These are phyloP conservation scores for Uropetala carovei DNA, from an alignment of 2,888 invertebrate genomes.

Conservation along the genomic window DNA sequence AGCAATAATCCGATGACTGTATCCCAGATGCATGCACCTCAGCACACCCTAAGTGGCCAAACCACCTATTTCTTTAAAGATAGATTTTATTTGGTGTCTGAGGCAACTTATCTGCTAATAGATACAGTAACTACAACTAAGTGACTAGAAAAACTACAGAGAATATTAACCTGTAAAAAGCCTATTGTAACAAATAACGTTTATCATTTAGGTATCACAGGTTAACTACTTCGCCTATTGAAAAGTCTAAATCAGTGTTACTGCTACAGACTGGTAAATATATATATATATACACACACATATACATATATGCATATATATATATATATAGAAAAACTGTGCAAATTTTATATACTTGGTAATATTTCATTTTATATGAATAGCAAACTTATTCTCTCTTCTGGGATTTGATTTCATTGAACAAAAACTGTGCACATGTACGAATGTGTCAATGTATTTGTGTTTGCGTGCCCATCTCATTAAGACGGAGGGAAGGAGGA, in stretches of 20 bases:
- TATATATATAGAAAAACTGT: conserved; percentile 12
- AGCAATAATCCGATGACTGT: conserved; percentile 65
- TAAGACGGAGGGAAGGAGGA: conserved; percentile 25
- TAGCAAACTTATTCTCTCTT: conserved; percentile 50
- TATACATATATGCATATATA: too few relatives aligned
- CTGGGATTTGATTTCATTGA: conserved; percentile 22
- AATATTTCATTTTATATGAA: conserved; percentile 27
- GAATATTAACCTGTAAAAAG: too few relatives aligned
- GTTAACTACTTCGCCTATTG: neutral
- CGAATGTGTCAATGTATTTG: conserved; percentile 14
- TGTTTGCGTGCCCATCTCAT: conserved; percentile 49
- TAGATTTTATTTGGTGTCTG: neutral
- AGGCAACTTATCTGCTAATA: neutral
- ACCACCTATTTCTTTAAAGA: conserved; percentile 36
- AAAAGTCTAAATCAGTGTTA: conserved; percentile 28
- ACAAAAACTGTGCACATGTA: conserved; percentile 45
- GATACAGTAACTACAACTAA: neutral
- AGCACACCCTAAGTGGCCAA: neutral
- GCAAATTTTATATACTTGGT: neutral
- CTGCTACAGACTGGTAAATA: conserved; percentile 67
- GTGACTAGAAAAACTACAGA: neutral
- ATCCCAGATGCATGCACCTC: neutral
- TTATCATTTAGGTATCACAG: neutral
- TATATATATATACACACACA: too few relatives aligned
- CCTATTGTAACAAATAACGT: neutral